Percentiles rank a stretch among this genome's conserved stretches.
These are phyloP conservation scores for Dolichomitus sp. DNA, from an alignment of 2,888 invertebrate genomes.

Conservation along the genomic window DNA sequence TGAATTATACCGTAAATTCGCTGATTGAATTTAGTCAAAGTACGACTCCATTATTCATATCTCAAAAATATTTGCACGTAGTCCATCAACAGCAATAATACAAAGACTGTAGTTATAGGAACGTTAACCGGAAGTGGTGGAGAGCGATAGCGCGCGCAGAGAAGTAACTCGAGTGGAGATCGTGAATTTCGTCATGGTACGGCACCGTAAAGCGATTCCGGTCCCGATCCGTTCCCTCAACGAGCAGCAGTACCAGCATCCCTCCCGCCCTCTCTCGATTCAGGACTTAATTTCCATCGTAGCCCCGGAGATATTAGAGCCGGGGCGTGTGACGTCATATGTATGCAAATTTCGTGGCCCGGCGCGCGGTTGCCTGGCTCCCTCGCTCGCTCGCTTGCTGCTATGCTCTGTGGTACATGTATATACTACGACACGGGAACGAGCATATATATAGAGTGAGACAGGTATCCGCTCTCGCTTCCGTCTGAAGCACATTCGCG, in stretches of 20 bases:
- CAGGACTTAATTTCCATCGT: conserved; percentile 82
- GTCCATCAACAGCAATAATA: not conserved
- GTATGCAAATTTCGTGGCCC: conserved; percentile 82
- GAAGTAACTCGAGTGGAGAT: conserved; percentile 46
- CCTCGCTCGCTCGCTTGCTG: conserved; percentile 41
- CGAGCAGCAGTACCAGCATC: conserved; percentile 5
- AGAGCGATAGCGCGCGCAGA: conserved; percentile 7
- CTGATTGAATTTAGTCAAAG: not conserved
- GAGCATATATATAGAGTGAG: conserved; percentile 40
- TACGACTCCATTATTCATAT: not conserved
- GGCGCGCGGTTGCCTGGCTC: conserved; percentile 65
- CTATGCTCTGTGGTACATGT: conserved; percentile 20
- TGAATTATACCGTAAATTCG: not conserved
- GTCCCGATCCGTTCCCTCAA: conserved; percentile 46
- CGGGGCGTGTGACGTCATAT: conserved; percentile 82
- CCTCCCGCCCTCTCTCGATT: conserved; percentile 63
- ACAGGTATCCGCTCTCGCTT: conserved; percentile 71
- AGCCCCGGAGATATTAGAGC: conserved; percentile 82
- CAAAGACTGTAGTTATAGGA: not conserved
- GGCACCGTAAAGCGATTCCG: conserved; percentile 64
- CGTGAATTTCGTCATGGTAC: conserved; percentile 62
- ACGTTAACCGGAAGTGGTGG: conserved; percentile 29
- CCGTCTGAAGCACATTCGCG: conserved; percentile 80
- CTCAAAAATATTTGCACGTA: conserved; percentile 17
- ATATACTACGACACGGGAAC: conserved; percentile 19